Evolutionary conservation across 2,888 invertebrate species (phyloP), one percentile per base, ranked within the genome.

Genomic region (Phyto melanocephala): DNA sequence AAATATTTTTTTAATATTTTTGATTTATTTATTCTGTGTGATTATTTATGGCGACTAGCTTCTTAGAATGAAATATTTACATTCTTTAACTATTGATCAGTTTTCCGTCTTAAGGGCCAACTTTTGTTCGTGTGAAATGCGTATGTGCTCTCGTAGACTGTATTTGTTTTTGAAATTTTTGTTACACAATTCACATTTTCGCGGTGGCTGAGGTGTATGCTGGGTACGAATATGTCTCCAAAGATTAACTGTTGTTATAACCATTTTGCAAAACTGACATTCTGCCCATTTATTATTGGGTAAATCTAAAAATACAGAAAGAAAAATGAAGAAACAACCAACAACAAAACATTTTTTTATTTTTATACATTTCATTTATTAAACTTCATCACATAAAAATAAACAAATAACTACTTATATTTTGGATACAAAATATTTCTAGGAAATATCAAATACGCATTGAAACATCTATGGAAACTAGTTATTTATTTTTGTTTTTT

Each of bases 261-360:
- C 91, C 90, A 91, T 90, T 90, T 91, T 91, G 90, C 91, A 91
- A 89, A 91, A 91, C 86, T 91, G 91, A 90, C 91, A 91, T 89
- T 91, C 91, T 87, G 91, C 91, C 91, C 91, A 91, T 86, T 91
- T 91, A 89, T 90, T 91, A 89, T 90, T 90, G 88, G 90, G 88
- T 87, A 90, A 90, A 90, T 91, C 91, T 91, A 91, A 90, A 91
- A 91, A 90, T 88, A 91, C 85, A 89, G 87, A 86, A 86, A 86
- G 86, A 86, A 83, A 65, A 83, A 84, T 76, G n/a, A 83, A 86
- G 84, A 80, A 81, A 79, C 71, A 79, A 58, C 70, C 67, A 79
- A 67, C 74, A 78, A 56, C 40, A 70, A 42, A 68, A 76, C 42
- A 71, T 68, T 54, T 63, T 15, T 47, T 58, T 15, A 22, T 60